Percentiles rank a stretch among this genome's conserved stretches.
These are phyloP conservation scores for Pachydiplax longipennis DNA, from an alignment of 2,888 invertebrate species.

Conservation along the genomic window DNA sequence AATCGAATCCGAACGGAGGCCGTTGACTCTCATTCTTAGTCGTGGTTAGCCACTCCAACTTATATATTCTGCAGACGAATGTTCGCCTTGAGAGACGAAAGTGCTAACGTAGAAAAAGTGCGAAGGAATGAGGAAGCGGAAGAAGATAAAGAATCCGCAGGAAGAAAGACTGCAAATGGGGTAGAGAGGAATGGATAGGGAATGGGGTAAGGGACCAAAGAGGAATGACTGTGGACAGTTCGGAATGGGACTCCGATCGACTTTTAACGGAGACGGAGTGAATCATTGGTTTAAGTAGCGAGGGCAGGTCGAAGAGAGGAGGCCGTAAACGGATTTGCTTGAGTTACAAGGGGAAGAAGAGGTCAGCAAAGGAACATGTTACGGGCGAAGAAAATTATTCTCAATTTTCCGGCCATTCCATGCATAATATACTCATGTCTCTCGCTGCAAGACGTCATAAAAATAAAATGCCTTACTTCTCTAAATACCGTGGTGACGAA, in stretches of 20 bases:
- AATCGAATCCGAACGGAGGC: not conserved
- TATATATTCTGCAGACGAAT: not conserved
- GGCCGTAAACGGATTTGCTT: conserved; percentile 1
- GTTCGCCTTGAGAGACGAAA: not conserved
- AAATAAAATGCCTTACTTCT: too few species aligned
- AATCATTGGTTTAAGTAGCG: conserved; percentile 26
- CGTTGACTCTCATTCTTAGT: not conserved
- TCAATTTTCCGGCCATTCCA: not conserved
- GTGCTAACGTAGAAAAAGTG: not conserved
- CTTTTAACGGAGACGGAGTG: conserved; percentile 36
- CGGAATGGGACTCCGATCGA: not conserved
- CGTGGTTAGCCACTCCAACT: too few species aligned
- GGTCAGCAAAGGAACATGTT: not conserved
- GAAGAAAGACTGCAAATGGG: not conserved
- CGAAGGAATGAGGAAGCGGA: not conserved
- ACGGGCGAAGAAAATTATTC: not conserved
- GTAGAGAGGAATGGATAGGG: not conserved
- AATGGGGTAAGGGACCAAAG: not conserved
- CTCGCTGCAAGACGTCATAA: too few species aligned
- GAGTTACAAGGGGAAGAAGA: not conserved
- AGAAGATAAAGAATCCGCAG: too few species aligned
- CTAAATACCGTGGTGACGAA: too few species aligned
- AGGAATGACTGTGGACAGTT: conserved; percentile 1
- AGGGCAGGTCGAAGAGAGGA: not conserved
- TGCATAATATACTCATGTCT: not conserved